Base-by-base conservation (phyloP, 1,140 invertebrate species). In the Drosophila equinoxialis region DNA sequence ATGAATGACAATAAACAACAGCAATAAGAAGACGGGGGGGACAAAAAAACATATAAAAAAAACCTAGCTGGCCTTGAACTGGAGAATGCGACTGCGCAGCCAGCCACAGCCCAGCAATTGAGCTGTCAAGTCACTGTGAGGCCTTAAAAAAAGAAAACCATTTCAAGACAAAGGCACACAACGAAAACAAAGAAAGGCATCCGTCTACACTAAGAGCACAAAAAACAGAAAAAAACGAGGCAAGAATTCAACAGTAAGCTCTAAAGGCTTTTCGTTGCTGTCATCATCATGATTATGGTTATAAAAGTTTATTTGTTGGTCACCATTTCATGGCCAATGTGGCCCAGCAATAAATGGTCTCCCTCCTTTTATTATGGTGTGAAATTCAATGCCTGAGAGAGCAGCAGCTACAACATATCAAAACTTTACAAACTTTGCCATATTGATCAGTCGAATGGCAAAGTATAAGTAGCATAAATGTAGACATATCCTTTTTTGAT, bases 1-100 rank as follows among this genome's bases (percentile, higher is more conserved):
- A 41, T 54, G 37, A 39, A 33, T 37, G 8, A 55, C 45, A 51
- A 51, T 51, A 51, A 51, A 51, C 45, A 51, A 51, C 45, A 51
- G 8, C 7, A 51, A 20, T 4, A 17, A 48, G 14, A 17, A 4
- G 3, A 51, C 7, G 7, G 10, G 8, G 11, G 3, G 20, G 10
- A 51, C 17, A 20, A 23, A 23, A 23, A 23, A 1, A 23, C 23
- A 68, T 30, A 77, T 20, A 51, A 72, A 72, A 51, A 51, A 51
- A 51, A 51, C 17, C 14, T 48, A 8, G 45, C 35, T 48, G 41
- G 48, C 77, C 81, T 85, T 78, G 81, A 77, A 81, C 62, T 67
- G 64, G 64, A 41, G 42, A 51, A 57, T 67, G 54, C 77, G 81
- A 69, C 63, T 85, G 65, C 77, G 81, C 78, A 58, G 39, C 39